Evolutionary conservation across 2,113 vertebrate species (phyloP), one percentile per base, ranked within the genome.

Genomic region (Urocolius indicus): DNA sequence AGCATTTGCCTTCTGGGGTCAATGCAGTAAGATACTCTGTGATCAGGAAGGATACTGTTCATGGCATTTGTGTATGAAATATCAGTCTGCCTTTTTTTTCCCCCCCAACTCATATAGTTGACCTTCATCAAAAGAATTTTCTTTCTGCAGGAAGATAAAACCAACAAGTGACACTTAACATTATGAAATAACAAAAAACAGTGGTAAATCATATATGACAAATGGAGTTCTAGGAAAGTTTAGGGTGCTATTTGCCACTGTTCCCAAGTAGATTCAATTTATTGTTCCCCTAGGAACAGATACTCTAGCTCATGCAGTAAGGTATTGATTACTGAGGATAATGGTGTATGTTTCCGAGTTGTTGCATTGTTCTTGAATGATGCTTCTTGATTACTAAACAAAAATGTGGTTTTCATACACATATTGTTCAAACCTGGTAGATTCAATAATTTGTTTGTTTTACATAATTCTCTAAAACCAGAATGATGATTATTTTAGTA

Each of bases 81-180:
- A 77, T 73, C 62, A 65, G 45, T n/a, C 54, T 69, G 46, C n/a
- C 18, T 83, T 89, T 85, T 74, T 78, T 89, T 85, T 74, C 75
- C 58, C 4, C 11, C 74, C 79, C 82, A 77, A 51, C 26, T 72
- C 51, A 32, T 46, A 26, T 26, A 88, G 80, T 67, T 66, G 84
- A 52, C 57, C 41, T 95, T 95, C 95, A 96, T 97, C 92, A 96
- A 91, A 93, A 77, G 32, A 93, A 93, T 94, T 96, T 93, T 3
- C 72, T 89, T 93, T 82, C 68, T 67, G 59, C 49, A 45, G 58
- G 30, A 94, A 84, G 80, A 96, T 63, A 48, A 92, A 52, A 82
- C 57, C 65, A 91, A 76, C 23, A 81, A 91, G 54, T 88, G 90
- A 78, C 61, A 74, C 43, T 87, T 87, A 38, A 38, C 63, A 83